Evolutionary conservation across 2,797 vertebrate genomes (phyloP).

Genomic region (Phrynocephalus vlangalii): DNA sequence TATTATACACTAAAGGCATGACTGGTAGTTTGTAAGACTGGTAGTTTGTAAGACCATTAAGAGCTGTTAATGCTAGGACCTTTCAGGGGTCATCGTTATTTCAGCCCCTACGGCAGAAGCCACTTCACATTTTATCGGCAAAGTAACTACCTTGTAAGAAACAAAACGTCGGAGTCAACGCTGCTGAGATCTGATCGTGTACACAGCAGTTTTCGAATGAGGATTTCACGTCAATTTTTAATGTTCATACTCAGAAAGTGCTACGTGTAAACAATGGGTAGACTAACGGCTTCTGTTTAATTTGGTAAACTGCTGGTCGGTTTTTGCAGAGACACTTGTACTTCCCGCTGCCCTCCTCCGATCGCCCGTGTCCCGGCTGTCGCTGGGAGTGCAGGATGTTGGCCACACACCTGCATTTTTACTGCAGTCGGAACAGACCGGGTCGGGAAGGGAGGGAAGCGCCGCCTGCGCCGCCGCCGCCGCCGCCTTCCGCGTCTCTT

Average conservation of each 20-base stretch:
- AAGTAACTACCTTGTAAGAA: not conserved
- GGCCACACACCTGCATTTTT: slow-evolving; percentile 13
- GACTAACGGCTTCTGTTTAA: not conserved
- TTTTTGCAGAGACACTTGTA: not conserved
- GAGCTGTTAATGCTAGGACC: too few species aligned
- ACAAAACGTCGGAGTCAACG: not conserved
- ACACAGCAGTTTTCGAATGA: not conserved
- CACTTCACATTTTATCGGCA: too few species aligned
- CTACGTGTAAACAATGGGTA: not conserved
- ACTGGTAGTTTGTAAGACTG: too few species aligned
- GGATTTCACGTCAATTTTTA: not conserved
- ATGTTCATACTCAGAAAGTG: not conserved
- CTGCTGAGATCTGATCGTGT: not conserved
- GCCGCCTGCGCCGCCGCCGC: not conserved
- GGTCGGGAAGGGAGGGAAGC: too few species aligned
- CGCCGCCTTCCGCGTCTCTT: not conserved
- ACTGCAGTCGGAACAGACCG: slow-evolving; percentile 8
- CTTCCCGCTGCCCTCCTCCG: not conserved
- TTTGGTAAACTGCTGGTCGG: not conserved
- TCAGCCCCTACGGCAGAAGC: too few species aligned
- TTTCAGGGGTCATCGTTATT: too few species aligned
- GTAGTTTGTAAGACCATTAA: too few species aligned
- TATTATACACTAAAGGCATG: too few species aligned
- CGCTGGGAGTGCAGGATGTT: not conserved
- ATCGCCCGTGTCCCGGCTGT: not conserved